These are phyloP conservation scores for Galerucella pusilla DNA, from an alignment of 2,888 invertebrate species.

Conservation along the genomic window DNA sequence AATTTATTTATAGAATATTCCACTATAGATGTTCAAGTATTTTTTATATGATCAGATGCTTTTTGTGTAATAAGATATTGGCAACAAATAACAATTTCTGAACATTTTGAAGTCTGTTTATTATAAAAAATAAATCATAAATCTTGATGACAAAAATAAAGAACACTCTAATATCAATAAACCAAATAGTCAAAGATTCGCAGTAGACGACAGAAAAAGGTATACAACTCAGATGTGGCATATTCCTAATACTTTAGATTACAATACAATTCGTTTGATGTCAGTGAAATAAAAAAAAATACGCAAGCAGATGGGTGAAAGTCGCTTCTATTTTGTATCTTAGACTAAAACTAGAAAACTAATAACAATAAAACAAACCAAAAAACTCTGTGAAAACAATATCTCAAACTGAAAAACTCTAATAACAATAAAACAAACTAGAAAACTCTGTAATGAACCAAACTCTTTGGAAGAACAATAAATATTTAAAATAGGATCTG, in stretches of 20 bases:
- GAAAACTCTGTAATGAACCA: slow-evolving; percentile 16
- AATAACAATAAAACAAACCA: slow-evolving; percentile 4
- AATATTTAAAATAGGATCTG: no score
- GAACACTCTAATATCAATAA: slow-evolving; percentile 17
- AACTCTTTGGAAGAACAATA: slow-evolving; percentile 9
- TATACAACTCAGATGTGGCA: no score
- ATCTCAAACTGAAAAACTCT: slow-evolving; percentile 7
- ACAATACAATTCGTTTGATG: not conserved
- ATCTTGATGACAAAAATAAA: slow-evolving; percentile 16
- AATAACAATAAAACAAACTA: slow-evolving; percentile 19
- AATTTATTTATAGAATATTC: not conserved
- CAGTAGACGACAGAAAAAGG: not conserved
- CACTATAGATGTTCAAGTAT: no score
- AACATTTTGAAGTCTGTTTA: no score
- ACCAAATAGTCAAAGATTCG: slow-evolving; percentile 6
- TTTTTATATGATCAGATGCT: no score
- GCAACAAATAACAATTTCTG: no score
- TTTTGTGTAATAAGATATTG: no score
- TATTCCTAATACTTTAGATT: not conserved
- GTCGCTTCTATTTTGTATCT: not conserved
- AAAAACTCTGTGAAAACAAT: not conserved
- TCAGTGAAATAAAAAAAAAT: not conserved
- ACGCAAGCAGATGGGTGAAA: no score
- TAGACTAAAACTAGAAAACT: not conserved
- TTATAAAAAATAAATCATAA: no score